A percentile compares a stretch with the other conserved stretches of the same genome.
Conservation (phyloP, 92 coral and sea anemone species). For the Bergia sp. region DNA sequence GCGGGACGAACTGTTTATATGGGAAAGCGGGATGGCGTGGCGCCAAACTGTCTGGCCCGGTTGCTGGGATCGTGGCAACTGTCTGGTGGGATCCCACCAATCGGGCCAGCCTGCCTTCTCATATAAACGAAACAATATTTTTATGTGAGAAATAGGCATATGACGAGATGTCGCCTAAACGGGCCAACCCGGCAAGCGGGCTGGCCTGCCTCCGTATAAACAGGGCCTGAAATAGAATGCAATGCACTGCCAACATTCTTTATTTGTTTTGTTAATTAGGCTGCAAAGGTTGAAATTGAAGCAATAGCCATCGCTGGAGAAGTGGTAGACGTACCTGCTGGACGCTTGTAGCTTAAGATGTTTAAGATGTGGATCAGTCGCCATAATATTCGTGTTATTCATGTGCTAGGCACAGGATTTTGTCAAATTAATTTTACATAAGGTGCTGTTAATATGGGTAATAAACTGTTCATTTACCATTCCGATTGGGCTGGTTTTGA, state of each 20-base stretch:
- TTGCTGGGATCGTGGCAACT: no score
- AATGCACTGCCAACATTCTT: no score
- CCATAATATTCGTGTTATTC: not conserved
- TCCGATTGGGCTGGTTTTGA: not conserved
- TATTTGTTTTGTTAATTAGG: constrained; percentile 38
- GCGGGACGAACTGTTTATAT: no score
- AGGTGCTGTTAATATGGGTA: not conserved
- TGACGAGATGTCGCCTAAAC: no score
- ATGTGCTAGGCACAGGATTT: not conserved
- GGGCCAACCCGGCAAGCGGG: no score
- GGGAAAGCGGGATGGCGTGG: no score
- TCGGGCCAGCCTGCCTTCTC: no score
- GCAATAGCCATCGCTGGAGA: constrained; percentile 93
- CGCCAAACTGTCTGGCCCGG: no score
- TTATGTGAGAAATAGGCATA: no score
- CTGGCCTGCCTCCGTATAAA: no score
- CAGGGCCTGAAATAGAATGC: not conserved
- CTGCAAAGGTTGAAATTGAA: constrained; percentile 88
- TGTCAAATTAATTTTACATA: not conserved
- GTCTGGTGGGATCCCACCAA: no score
- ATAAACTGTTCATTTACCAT: not conserved
- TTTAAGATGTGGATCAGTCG: not conserved
- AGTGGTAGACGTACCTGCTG: constrained; percentile 62
- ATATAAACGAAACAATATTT: no score
- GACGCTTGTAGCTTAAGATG: not conserved